These are phyloP conservation scores for Saturnia japonica DNA, from an alignment of 2,888 invertebrate species.

Conservation along the genomic window DNA sequence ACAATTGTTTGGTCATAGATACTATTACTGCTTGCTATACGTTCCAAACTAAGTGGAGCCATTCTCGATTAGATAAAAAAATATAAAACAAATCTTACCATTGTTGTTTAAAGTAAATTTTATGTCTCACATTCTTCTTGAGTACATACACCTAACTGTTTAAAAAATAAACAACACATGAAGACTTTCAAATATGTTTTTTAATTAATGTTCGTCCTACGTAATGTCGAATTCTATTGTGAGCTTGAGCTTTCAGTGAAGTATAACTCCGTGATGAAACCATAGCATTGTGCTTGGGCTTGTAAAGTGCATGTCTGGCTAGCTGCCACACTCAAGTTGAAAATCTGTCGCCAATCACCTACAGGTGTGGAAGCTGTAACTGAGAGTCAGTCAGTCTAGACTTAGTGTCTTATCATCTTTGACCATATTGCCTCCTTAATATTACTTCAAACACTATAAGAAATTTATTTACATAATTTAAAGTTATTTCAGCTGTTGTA, in stretches of 20 bases:
- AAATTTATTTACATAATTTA: too few species aligned
- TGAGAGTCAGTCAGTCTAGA: too few species aligned
- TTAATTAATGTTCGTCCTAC: too few species aligned
- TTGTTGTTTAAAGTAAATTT: not conserved
- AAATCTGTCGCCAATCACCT: not conserved
- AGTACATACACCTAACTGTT: too few species aligned
- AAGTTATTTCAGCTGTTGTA: too few species aligned
- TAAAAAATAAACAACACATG: too few species aligned
- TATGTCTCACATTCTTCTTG: not conserved
- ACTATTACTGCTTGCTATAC: not conserved
- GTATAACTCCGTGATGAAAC: not conserved
- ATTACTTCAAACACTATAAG: too few species aligned
- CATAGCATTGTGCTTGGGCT: not conserved
- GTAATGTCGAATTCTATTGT: not conserved
- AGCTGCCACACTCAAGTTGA: not conserved
- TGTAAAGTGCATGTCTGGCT: not conserved
- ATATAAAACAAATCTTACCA: not conserved
- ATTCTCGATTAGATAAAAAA: not conserved
- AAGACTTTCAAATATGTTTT: too few species aligned
- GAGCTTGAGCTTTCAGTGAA: not conserved
- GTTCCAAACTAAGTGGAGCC: not conserved
- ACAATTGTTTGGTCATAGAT: not conserved
- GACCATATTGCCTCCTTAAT: not conserved
- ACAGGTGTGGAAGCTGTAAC: too few species aligned
- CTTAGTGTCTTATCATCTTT: not conserved